These are phyloP conservation scores for Procavia capensis DNA, from an alignment of 2,113 vertebrate species.

Conservation along the genomic window DNA sequence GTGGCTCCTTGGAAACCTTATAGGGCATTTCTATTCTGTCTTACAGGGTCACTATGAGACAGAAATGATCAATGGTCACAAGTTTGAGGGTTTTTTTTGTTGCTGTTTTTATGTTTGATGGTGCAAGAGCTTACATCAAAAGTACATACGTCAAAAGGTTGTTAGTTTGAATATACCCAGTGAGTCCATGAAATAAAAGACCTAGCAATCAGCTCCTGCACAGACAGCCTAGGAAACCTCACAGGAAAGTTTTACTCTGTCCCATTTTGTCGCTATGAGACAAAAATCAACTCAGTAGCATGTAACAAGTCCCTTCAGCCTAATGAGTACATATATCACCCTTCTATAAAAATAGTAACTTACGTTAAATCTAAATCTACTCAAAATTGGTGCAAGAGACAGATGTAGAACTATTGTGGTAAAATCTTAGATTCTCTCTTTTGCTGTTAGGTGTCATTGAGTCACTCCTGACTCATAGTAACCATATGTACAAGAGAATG, in stretches of 20 bases:
- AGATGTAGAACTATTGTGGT: neutral
- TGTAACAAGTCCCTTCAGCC: neutral
- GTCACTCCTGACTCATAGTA: no score
- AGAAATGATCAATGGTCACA: no score
- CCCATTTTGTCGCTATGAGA: no score
- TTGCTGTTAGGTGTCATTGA: no score
- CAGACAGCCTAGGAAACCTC: neutral
- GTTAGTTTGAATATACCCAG: neutral
- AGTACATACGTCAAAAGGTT: no score
- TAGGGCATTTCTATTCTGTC: no score
- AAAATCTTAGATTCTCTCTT: neutral
- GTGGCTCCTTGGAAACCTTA: neutral
- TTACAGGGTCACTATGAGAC: no score
- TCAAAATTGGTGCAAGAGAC: neutral
- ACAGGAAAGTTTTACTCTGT: neutral
- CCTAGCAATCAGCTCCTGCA: neutral
- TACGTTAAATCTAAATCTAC: neutral
- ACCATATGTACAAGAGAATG: no score
- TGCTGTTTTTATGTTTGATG: no score
- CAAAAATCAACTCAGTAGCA: neutral
- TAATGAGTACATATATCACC: rapidly evolving
- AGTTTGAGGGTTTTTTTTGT: no score
- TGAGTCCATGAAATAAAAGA: neutral
- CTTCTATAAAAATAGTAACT: neutral
- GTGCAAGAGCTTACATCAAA: no score